Evolutionary conservation across 2,888 invertebrate species (phyloP), one percentile per base, ranked within the genome.

Genomic region (Harpalus rubripes): DNA sequence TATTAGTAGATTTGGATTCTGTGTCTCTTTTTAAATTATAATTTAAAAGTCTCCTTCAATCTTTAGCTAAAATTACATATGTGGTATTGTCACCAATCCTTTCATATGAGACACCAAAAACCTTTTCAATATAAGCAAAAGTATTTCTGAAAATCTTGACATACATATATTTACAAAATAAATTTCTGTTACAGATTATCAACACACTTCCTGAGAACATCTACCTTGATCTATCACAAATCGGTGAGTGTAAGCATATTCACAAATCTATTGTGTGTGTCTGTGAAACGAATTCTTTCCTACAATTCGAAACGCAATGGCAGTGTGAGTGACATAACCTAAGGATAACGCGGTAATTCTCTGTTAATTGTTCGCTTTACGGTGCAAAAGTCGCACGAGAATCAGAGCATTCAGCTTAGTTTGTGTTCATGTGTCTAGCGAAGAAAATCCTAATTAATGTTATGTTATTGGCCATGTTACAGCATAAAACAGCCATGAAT

Each of bases 261-360:
- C 44, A 52, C 44, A 12, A 12, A 52, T 52, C 15, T 59, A 59
- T 16, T 59, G 59, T 59, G 59, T 59, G 2, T 5, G 5, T 22
- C 8, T 61, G 61, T 61, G 61, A 61, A 52, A 61, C 61, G 61
- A 61, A 61, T 63, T 63, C 12, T 52, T 52, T 52, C 63, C 26
- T 18, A 26, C 26, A 26, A 22, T 22, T 63, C 26, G 26, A 22
- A 59, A 63, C 63, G 63, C 26, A 63, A 63, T 22, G 63, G 10
- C 44, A 10, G 32, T 32, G 32, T 22, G 18, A 63, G 63, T 63
- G 63, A 63, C 63, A 63, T 63, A 63, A 63, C 63, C 7, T 63
- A 22, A 18, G 22, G 63, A 63, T 63, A 63, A 63, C 26, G 16
- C 63, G 63, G 26, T 63, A 63, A 63, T 10, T 63, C 63, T 63